A percentile compares a stretch with the other conserved stretches of the same genome.
These are phyloP conservation scores for Xyliphius kryptos DNA, from an alignment of 2,113 vertebrate species.

Conservation along the genomic window DNA sequence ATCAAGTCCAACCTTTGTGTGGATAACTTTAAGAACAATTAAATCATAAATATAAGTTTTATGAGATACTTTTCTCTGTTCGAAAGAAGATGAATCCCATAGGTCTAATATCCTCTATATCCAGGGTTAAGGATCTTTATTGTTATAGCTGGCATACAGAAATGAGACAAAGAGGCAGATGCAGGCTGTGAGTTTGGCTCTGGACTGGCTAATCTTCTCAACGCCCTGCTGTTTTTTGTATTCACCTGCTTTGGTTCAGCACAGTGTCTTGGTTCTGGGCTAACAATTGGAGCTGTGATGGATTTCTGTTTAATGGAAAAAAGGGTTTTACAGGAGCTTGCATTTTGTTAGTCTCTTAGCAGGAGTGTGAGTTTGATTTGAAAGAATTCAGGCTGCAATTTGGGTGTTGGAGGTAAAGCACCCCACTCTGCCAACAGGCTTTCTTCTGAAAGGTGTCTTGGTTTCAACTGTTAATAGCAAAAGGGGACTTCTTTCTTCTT, in stretches of 20 bases:
- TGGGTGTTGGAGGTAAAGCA: conserved; percentile 24
- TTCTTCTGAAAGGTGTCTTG: conserved; percentile 25
- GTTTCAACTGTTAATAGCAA: conserved; percentile 29
- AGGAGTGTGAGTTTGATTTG: conserved; percentile 1
- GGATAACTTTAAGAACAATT: no score
- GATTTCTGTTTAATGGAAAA: conserved; percentile 23
- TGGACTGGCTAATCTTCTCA: conserved; percentile 20
- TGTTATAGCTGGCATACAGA: conserved; percentile 16
- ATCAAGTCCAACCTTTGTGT: no score
- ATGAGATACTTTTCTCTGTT: no score
- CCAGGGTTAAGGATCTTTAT: conserved; percentile 11
- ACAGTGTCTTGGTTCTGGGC: conserved; percentile 25
- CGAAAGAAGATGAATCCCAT: not conserved
- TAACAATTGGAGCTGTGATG: conserved; percentile 30
- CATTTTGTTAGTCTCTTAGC: conserved; percentile 33
- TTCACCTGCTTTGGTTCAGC: conserved; percentile 27
- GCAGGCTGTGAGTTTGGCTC: conserved; percentile 29
- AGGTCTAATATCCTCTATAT: conserved; percentile 16
- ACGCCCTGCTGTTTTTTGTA: conserved; percentile 13
- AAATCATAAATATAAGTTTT: no score
- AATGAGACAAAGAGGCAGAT: conserved; percentile 30
- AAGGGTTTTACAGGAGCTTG: conserved; percentile 16
- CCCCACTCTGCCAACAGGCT: not conserved
- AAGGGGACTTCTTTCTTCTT: conserved; percentile 15
- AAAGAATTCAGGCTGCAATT: conserved; percentile 24